Conservation (phyloP, 2,888 invertebrate species). For the Amphiduros pacificus region DNA sequence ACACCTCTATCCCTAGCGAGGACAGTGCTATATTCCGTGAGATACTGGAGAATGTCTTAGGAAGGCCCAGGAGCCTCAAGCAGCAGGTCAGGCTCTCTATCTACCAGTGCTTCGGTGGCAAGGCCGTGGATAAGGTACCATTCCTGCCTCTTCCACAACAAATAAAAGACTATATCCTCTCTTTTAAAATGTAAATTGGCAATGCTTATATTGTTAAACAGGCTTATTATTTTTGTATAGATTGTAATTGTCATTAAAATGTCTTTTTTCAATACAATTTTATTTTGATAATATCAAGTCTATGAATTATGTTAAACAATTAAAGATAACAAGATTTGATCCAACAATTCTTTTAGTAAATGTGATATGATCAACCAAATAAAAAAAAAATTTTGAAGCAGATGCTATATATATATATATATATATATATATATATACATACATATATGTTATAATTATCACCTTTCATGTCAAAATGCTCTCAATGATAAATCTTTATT, state of each 20-base stretch:
- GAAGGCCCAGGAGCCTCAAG: conserved; percentile 18
- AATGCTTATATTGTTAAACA: too few species aligned
- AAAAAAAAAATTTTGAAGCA: too few species aligned
- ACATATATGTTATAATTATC: neutral
- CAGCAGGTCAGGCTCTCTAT: conserved; percentile 16
- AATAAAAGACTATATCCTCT: conserved; percentile 7
- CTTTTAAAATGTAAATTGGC: conserved; percentile 10
- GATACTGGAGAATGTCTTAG: conserved; percentile 1
- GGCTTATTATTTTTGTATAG: too few species aligned
- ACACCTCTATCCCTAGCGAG: conserved; percentile 10
- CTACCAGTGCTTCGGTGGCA: neutral
- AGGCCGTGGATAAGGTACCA: neutral
- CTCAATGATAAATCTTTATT: neutral
- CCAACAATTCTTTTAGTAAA: too few species aligned
- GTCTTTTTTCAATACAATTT: too few species aligned
- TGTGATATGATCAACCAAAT: too few species aligned
- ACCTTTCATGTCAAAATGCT: neutral
- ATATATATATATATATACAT: neutral
- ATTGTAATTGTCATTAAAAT: too few species aligned
- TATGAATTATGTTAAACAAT: too few species aligned
- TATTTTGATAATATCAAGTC: too few species aligned
- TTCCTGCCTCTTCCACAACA: conserved; percentile 6
- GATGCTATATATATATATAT: too few species aligned
- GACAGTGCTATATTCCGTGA: conserved; percentile 8
- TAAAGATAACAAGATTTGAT: too few species aligned